Percentiles rank a stretch among this genome's conserved stretches.
Evolutionary conservation across 2,888 invertebrate genomes (phyloP).

Genomic region (Microdon myrmicae): DNA sequence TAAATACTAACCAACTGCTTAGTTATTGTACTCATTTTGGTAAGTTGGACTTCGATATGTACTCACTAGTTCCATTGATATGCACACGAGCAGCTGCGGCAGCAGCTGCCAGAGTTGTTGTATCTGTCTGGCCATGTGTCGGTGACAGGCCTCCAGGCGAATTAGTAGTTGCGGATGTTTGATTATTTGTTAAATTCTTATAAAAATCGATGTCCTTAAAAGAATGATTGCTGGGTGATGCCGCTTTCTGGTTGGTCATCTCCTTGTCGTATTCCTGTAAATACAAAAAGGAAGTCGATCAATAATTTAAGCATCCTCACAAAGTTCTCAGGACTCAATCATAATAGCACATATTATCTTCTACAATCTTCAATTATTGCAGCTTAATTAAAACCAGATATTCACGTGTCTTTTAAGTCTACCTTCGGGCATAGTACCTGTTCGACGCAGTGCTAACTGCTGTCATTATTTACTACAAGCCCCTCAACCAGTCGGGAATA

Average conservation of each 20-base stretch:
- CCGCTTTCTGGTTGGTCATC: slow-evolving; percentile 61
- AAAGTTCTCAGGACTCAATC: no score
- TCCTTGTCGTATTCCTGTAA: slow-evolving; percentile 65
- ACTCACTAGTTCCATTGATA: slow-evolving; percentile 75
- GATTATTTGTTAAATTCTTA: slow-evolving; percentile 63
- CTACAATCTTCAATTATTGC: neutral
- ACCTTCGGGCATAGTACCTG: neutral
- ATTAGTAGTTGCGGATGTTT: slow-evolving; percentile 50
- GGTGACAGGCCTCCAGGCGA: slow-evolving; percentile 52
- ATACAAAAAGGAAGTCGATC: neutral
- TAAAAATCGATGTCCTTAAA: slow-evolving; percentile 64
- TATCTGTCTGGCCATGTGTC: slow-evolving; percentile 64
- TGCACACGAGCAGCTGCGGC: slow-evolving; percentile 71
- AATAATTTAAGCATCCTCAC: no score
- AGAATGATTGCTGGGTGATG: slow-evolving; percentile 58
- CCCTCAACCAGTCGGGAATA: neutral
- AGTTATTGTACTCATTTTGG: no score
- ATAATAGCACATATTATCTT: neutral
- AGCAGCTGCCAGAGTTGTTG: slow-evolving; percentile 66
- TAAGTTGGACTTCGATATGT: slow-evolving; percentile 66
- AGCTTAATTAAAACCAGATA: slow-evolving; percentile 9
- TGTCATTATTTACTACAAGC: neutral
- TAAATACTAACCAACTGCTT: no score
- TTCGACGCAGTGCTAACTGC: no score
- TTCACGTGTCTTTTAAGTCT: neutral